Conservation (phyloP, 2,888 invertebrate species). For the Vanessa cardui region DNA sequence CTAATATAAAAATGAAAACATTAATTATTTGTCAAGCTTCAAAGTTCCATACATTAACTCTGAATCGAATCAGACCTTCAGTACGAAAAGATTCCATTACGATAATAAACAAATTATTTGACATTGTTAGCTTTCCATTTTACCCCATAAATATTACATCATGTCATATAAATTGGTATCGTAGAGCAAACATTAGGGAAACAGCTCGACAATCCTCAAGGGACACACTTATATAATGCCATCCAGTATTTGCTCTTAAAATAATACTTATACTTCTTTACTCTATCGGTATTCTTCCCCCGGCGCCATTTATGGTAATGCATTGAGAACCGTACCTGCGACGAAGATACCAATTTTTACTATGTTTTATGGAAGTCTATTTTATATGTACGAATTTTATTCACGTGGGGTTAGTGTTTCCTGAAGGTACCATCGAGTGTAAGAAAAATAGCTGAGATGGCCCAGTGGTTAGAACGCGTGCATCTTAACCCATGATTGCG, state of each 20-base stretch:
- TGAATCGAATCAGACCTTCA: background rate
- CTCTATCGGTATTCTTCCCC: slow-evolving; percentile 47
- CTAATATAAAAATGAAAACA: no score
- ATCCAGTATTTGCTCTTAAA: slow-evolving; percentile 35
- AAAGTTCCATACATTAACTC: background rate
- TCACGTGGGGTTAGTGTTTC: no score
- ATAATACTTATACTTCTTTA: slow-evolving; percentile 35
- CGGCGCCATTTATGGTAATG: slow-evolving; percentile 52
- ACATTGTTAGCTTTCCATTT: slow-evolving; percentile 20
- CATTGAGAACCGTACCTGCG: slow-evolving; percentile 31
- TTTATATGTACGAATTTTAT: no score
- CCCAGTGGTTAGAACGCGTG: no score
- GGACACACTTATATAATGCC: slow-evolving; percentile 20
- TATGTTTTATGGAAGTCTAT: background rate
- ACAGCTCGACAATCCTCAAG: slow-evolving; percentile 3
- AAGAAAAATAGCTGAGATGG: no score
- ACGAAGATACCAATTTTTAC: background rate
- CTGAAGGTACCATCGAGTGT: no score
- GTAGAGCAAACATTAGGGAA: slow-evolving; percentile 26
- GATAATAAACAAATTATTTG: slow-evolving; percentile 10
- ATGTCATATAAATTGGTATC: slow-evolving; percentile 23
- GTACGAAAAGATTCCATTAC: slow-evolving; percentile 1
- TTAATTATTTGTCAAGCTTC: background rate
- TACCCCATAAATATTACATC: slow-evolving; percentile 17
- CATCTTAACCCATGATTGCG: no score